Base-by-base conservation (phyloP, 2,797 vertebrate species). In the Podargus strigoides region DNA sequence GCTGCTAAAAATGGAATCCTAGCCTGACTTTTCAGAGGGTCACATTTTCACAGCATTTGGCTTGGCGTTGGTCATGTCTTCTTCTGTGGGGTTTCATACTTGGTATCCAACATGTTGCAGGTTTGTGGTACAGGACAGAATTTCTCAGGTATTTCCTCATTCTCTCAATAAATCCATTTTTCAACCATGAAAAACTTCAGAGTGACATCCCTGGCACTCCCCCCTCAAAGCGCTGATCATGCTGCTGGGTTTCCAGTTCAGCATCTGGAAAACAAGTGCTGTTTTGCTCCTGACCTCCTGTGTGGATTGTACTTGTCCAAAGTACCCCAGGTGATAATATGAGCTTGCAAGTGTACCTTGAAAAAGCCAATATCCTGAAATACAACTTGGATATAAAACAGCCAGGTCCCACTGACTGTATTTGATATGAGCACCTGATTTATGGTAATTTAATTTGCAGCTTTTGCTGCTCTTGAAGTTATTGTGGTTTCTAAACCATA, bases 151-250 rank as follows among this genome's bases (percentile, higher is more conserved):
- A 36, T 41, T 89, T 86, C 49, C n/a, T 63, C 14, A 22, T 60
- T 62, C 20, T 55, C 46, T 32, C 62, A 75, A 37, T 46, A 84
- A 86, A 78, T 52, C 16, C 39, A 13, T 7, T 84, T 84, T 64
- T 14, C 30, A 52, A 18, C 8, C 46, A 37, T 4, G 6, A 17
- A 66, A 41, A 44, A n/a, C n/a, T n/a, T 26, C 66, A 80, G 18
- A 64, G 34, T 6, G 4, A 10, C 30, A n/a, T 55, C 27, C 5
- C 53, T 49, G 22, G 39, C 24, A 50, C 10, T 19, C 12, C 14
- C 2, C 3, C 55, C 17, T 47, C 68, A 67, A 58, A 83, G 18
- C 42, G 83, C 12, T 0, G 1, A 14, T 41, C 0, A 0, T 32
- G 19, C 24, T 73, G 23, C 13, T 66, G 46, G 14, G 9, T 79